Percentiles rank a stretch among this genome's conserved stretches.
These are phyloP conservation scores for Chionis minor DNA, from an alignment of 2,113 vertebrate genomes.

Conservation along the genomic window DNA sequence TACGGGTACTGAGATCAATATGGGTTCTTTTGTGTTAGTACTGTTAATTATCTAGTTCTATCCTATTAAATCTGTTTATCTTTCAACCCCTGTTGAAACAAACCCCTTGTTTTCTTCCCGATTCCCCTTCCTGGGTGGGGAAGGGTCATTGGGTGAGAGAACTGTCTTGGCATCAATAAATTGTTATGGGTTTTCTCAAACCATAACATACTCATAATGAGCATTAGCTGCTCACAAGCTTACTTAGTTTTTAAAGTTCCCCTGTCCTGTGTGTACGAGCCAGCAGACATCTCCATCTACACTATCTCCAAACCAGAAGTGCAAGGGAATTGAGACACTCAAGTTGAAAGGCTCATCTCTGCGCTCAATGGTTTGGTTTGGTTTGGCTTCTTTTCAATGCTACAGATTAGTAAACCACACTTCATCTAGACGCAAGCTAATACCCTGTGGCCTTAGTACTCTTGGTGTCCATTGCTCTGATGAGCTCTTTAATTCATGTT, in stretches of 20 bases:
- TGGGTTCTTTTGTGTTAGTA: no score
- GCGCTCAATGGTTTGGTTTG: not conserved
- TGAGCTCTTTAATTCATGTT: not conserved
- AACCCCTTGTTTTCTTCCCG: no score
- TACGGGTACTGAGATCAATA: no score
- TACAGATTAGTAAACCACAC: not conserved
- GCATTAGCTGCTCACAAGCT: not conserved
- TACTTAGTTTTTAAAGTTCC: not conserved
- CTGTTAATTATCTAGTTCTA: no score
- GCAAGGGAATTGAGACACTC: not conserved
- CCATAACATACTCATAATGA: not conserved
- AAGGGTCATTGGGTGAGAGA: no score
- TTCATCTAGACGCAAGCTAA: not conserved
- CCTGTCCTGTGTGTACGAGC: not conserved
- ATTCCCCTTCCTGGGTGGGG: no score
- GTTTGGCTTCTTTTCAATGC: not conserved
- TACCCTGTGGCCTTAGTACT: not conserved
- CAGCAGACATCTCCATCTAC: not conserved
- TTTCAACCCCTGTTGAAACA: no score
- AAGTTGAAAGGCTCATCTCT: not conserved
- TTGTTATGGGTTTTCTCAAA: no score
- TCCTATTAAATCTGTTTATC: no score
- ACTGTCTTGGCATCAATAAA: no score
- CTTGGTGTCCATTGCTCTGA: not conserved
- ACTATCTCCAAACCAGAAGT: not conserved